Percentiles rank a stretch among this genome's conserved stretches.
Evolutionary conservation across 2,113 vertebrate genomes (phyloP).

Genomic region (Noctilio leporinus): DNA sequence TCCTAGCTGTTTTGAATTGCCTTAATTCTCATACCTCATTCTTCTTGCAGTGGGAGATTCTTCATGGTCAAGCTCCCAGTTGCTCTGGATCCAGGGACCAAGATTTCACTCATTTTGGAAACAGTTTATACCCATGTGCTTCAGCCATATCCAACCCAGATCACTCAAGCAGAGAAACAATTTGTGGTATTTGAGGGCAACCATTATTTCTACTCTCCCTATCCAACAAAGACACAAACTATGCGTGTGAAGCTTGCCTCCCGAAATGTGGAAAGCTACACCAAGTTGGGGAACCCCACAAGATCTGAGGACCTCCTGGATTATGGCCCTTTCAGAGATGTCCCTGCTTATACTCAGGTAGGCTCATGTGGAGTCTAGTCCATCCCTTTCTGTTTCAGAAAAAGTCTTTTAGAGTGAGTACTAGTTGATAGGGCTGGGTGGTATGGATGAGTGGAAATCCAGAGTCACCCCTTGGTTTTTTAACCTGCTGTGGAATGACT

Average conservation of each 20-base stretch:
- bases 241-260: slow-evolving; percentile 92
- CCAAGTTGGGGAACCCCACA: slow-evolving; percentile 92
- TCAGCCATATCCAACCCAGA: slow-evolving; percentile 92
- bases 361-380: neutral
- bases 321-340: slow-evolving; percentile 93
- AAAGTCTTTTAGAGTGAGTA: neutral
- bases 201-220: slow-evolving; percentile 95
- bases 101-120: slow-evolving; percentile 88
- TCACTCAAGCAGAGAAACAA: slow-evolving; percentile 96
- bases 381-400: neutral
- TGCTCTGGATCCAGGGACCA: slow-evolving; percentile 85
- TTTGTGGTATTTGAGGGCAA: slow-evolving; percentile 97
- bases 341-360: slow-evolving; percentile 92
- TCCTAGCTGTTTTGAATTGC: neutral
- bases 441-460: neutral
- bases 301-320: slow-evolving; percentile 92
- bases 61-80: slow-evolving; percentile 88
- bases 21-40: neutral
- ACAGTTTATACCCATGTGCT: slow-evolving; percentile 92
- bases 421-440: neutral
- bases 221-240: slow-evolving; percentile 89
- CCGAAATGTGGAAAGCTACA: slow-evolving; percentile 94
- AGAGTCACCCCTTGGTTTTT: neutral
- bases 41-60: slow-evolving; percentile 86
- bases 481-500: neutral